Percentiles rank a stretch among this genome's conserved stretches.
phyloP scores from a whole-genome alignment of 1,140 invertebrate species.

The Aphaenogaster rudis region DNA sequence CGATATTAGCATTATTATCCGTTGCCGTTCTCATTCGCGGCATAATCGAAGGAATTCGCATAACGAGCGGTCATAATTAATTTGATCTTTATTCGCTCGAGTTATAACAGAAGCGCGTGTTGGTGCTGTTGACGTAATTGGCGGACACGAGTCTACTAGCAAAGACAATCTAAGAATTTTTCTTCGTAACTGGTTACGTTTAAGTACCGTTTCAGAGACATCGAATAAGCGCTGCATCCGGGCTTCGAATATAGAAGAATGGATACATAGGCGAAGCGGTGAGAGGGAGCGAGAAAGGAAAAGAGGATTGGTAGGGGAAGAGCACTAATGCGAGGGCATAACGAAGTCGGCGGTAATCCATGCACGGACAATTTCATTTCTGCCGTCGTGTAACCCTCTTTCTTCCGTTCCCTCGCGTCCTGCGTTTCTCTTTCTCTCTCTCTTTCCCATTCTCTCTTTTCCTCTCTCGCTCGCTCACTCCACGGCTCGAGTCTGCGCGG shows the following conservation, averaged over 20 bases:
- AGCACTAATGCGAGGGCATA: constrained; percentile 75
- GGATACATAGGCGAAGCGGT: constrained; percentile 48
- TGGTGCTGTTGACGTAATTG: not conserved
- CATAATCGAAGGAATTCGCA: constrained; percentile 22
- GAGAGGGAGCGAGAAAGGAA: constrained; percentile 48
- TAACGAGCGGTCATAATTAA: constrained; percentile 17
- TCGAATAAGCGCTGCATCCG: constrained; percentile 68
- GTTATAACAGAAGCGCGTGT: not conserved
- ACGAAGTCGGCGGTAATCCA: constrained; percentile 79
- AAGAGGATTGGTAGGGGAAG: constrained; percentile 44
- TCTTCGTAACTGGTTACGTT: constrained; percentile 29
- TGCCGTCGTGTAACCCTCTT: constrained; percentile 72
- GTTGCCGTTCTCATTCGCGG: not conserved
- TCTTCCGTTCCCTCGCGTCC: constrained; percentile 69
- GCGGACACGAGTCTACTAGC: not conserved
- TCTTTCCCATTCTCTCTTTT: not conserved
- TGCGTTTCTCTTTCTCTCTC: constrained; percentile 41
- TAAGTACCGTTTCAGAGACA: constrained; percentile 64
- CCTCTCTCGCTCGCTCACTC: constrained; percentile 43
- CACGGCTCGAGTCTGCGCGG: constrained; percentile 72
- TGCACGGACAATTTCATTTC: constrained; percentile 78
- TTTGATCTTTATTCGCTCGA: constrained; percentile 14
- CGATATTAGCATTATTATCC: constrained; percentile 25
- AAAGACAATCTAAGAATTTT: constrained; percentile 33
- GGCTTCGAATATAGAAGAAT: constrained; percentile 66